Base-by-base conservation (phyloP, 2,113 vertebrate species). In the Sinocyclocheilus grahami region DNA sequence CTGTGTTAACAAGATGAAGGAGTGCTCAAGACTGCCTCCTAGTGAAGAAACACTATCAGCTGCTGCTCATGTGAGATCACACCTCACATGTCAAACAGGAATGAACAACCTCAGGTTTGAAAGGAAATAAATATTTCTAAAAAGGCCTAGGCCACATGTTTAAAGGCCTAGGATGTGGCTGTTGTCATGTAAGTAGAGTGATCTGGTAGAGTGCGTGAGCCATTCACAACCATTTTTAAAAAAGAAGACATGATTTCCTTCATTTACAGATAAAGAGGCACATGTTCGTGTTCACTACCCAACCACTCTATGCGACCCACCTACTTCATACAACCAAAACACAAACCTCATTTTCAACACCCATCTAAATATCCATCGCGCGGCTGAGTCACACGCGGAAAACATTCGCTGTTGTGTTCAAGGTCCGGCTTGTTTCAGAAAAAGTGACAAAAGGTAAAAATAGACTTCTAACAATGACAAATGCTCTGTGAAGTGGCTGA, bases 361-460 rank as follows among this genome's bases (percentile, higher is more conserved):
- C 16, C 53, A 53, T 72, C 16, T 3, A 8, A 20, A 71, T 18
- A 55, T 53, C 75, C 14, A 76, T 48, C 42, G 5, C 20, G 48
- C 12, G 5, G 13, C 37, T 82, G 48, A 55, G 78, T 48, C 77
- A 39, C 16, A 58, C 1, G 5, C 16, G 42, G 58, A 75, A 85
- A 82, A 63, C 37, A 42, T 37, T 69, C 20, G 1, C 65, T 55
- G 62, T 53, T 37, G 27, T 33, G 81, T 16, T 71, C 27, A 83
- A 83, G 63, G 81, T 55, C 48, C 12, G 12, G 65, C 18, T 48
- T 4, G 30, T 37, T 83, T 71, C 24, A 83, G 48, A 82, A 53
- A 82, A 46, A 67, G 27, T 82, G 63, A 82, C 80, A 83, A 55
- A 71, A 83, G 42, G 24, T 51, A 86, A 86, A 86, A 75, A 82